Evolutionary conservation across 2,113 vertebrate genomes (phyloP), one percentile per base, ranked within the genome.

Genomic region (Collichthys lucidus): DNA sequence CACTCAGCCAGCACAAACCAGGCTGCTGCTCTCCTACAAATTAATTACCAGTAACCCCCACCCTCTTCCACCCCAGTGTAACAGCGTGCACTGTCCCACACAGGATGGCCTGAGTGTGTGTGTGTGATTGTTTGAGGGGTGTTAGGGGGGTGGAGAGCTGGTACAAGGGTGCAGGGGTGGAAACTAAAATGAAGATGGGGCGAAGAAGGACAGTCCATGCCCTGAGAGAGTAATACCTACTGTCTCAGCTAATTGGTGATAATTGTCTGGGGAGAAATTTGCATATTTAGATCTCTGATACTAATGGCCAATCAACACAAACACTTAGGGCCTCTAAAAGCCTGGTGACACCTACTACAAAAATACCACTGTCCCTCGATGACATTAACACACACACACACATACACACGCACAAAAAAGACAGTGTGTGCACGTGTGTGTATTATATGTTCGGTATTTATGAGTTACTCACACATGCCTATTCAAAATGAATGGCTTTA

Each of bases 1-100:
- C 82, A 82, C 86, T 74, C 84, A 85, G 82, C 26, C 74, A 52
- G 81, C 66, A 40, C 90, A 85, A 52, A 92, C 92, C 94, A 92
- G 92, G 89, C 89, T 80, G 86, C 77, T 91, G 83, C 84, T 86
- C 92, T 91, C 92, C 92, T 88, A 94, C 94, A 95, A 96, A 97
- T 97, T 96, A 97, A 95, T 96, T 93, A 95, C 93, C 93, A 96
- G 94, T 80, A 95, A 92, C 88, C 90, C 91, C 92, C 92, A 91
- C 65, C 44, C 46, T 26, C 73, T 63, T 74, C 63, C 78, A 29
- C 47, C 63, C 70, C 24, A 74, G 16, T 81, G 60, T 80, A 87
- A 76, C 88, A 90, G 83, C 40, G 40, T 90, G 83, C 75, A 59
- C 86, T 69, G 83, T 90, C 88, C 86, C 84, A 86, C 85, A 84